Evolutionary conservation across 2,797 vertebrate genomes (phyloP).

Genomic region (Hoplostethus mediterraneus): DNA sequence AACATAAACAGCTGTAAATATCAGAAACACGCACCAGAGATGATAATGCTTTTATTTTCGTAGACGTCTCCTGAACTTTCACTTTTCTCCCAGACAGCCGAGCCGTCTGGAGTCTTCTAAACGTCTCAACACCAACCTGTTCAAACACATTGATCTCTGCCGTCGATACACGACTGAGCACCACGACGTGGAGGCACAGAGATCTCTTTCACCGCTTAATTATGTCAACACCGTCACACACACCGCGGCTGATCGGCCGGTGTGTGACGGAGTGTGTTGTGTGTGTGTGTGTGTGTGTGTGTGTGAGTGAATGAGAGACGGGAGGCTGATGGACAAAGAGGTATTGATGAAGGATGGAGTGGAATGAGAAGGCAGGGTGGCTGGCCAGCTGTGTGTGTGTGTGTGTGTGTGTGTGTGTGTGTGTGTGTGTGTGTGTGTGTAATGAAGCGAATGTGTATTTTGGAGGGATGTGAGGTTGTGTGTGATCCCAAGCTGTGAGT

Average conservation of each 20-base stretch:
- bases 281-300: slow-evolving; percentile 1
- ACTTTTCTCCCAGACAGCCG: no score
- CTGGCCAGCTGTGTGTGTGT: slow-evolving; percentile 12
- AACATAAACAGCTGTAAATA: no score
- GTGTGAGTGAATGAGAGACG: background rate
- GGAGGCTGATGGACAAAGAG: slow-evolving; percentile 39
- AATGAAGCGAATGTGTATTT: slow-evolving; percentile 20
- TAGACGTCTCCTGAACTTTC: no score
- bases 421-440: slow-evolving; percentile 8
- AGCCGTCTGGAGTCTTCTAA: no score
- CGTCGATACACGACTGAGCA: slow-evolving; percentile 19
- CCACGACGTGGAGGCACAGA: slow-evolving; percentile 32
- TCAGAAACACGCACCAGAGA: no score
- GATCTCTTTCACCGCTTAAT: slow-evolving; percentile 44
- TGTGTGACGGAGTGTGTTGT: slow-evolving; percentile 1
- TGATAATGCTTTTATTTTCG: no score
- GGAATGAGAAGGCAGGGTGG: background rate
- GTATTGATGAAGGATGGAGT: slow-evolving; percentile 39
- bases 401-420: slow-evolving; percentile 11
- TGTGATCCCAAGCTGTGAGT: slow-evolving; percentile 19
- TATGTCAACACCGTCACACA: slow-evolving; percentile 43
- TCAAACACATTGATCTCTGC: background rate
- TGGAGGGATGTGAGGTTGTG: slow-evolving; percentile 7
- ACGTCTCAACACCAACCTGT: no score
- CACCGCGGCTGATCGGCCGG: slow-evolving; percentile 15